Evolutionary conservation across 2,797 vertebrate genomes (phyloP).

Genomic region (Psittacula derbiana): DNA sequence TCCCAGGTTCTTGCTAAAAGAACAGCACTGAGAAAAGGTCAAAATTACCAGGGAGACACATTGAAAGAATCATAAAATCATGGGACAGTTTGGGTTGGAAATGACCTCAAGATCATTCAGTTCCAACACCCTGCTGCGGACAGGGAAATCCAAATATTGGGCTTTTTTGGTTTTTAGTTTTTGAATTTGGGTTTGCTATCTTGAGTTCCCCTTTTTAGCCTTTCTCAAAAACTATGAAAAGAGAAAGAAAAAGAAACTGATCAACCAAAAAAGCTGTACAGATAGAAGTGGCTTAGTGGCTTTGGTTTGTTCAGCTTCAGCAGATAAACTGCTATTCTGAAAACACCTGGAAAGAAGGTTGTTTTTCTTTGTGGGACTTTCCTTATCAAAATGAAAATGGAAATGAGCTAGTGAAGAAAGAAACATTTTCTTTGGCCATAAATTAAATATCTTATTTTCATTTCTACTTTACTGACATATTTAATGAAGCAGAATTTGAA

Average conservation of each 20-base stretch:
- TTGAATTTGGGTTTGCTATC: neutral
- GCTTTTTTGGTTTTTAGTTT: neutral
- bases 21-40: rapidly evolving
- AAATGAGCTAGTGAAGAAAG: neutral
- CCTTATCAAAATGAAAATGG: neutral
- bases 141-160: neutral
- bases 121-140: neutral
- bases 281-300: neutral
- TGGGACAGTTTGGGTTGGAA: neutral
- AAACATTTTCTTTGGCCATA: neutral
- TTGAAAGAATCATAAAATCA: neutral
- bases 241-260: neutral
- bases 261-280: neutral
- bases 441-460: neutral
- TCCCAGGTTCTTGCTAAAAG: neutral
- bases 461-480: neutral
- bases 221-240: neutral
- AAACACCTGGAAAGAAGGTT: neutral
- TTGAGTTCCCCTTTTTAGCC: neutral
- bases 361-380: neutral
- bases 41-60: neutral
- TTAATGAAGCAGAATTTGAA: neutral
- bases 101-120: neutral
- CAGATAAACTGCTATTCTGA: neutral
- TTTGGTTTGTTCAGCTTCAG: neutral